A percentile compares a stretch with the other conserved stretches of the same genome.
These are phyloP conservation scores for Halcyon senegalensis DNA, from an alignment of 2,113 vertebrate species.

Conservation along the genomic window DNA sequence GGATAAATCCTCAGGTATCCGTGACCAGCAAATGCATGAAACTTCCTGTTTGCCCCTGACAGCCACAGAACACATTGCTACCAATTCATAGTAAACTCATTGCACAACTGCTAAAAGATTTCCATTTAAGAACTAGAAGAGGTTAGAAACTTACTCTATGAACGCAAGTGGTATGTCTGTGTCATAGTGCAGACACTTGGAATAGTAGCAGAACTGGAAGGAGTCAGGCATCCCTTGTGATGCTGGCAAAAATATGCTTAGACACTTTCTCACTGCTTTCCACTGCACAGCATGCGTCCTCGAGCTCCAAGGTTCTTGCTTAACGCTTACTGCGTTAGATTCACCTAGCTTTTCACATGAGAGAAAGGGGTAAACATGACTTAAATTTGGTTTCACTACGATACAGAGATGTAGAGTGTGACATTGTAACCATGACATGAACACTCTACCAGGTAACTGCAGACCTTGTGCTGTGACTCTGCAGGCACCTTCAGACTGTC, in stretches of 20 bases:
- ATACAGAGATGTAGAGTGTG: background rate
- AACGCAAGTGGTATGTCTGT: background rate
- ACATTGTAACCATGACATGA: background rate
- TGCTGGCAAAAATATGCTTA: background rate
- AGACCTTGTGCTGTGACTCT: background rate
- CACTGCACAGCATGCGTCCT: rapidly evolving
- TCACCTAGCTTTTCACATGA: rapidly evolving
- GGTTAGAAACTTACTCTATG: background rate
- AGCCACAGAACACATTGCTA: background rate
- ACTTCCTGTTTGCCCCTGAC: background rate
- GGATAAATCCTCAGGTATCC: background rate
- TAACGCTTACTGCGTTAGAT: background rate
- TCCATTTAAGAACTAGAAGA: background rate
- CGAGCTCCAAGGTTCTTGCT: background rate
- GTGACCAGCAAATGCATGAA: background rate
- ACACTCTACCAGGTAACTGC: background rate
- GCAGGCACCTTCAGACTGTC: background rate
- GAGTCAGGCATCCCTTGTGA: background rate
- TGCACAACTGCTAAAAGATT: background rate
- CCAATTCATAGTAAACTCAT: background rate
- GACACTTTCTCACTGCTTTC: background rate
- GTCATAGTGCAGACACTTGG: background rate
- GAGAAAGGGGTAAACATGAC: background rate
- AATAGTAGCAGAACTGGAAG: background rate
- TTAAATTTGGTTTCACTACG: background rate